A percentile compares a stretch with the other conserved stretches of the same genome.
These are phyloP conservation scores for Malachius bipustulatus DNA, from an alignment of 2,888 invertebrate species.

Conservation along the genomic window DNA sequence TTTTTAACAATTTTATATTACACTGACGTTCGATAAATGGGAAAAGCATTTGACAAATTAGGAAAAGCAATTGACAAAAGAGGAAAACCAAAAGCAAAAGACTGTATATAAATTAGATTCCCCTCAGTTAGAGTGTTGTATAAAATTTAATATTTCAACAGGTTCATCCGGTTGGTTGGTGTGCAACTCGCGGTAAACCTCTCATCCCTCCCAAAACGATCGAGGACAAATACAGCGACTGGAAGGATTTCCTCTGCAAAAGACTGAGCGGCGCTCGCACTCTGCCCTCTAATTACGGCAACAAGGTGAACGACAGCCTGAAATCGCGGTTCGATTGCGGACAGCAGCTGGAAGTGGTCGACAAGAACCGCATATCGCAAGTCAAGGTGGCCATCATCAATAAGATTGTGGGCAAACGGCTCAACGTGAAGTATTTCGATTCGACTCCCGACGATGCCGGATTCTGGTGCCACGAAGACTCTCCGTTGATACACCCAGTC, in stretches of 20 bases:
- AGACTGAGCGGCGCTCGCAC: constrained; percentile 91
- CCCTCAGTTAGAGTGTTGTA: no score
- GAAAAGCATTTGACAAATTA: no score
- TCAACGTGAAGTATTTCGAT: constrained; percentile 84
- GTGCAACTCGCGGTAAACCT: constrained; percentile 89
- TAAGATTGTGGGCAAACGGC: constrained; percentile 82
- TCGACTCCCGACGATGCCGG: constrained; percentile 68
- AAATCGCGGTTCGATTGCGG: constrained; percentile 74
- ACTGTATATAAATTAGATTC: no score
- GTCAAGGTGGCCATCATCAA: constrained; percentile 77
- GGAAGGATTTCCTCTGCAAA: constrained; percentile 90
- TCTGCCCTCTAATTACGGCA: constrained; percentile 83
- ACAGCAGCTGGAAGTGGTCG: constrained; percentile 84
- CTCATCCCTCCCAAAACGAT: constrained; percentile 89
- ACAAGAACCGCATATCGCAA: constrained; percentile 90
- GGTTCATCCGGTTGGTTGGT: constrained; percentile 98
- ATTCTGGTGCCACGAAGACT: constrained; percentile 96
- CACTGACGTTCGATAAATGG: no score
- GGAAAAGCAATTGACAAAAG: no score
- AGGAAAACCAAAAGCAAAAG: no score
- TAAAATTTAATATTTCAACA: constrained; percentile 41
- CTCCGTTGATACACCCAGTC: constrained; percentile 86
- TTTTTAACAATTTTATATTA: no score
- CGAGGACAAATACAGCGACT: constrained; percentile 86
- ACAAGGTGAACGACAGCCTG: constrained; percentile 73